A percentile compares a stretch with the other conserved stretches of the same genome.
Evolutionary conservation across 2,888 invertebrate genomes (phyloP).

Genomic region (Erynnis tages): DNA sequence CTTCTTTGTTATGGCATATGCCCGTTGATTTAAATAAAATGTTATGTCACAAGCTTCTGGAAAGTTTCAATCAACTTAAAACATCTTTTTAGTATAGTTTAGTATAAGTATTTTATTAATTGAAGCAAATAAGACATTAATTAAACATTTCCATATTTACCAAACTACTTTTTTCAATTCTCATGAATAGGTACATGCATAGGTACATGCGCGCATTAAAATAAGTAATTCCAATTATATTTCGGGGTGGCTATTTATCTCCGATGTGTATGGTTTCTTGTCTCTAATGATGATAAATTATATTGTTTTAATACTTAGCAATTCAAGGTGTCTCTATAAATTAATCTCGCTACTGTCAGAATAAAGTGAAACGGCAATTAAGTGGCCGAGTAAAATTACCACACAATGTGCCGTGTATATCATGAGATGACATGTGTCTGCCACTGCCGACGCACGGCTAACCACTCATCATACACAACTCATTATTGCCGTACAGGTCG

Average conservation of each 20-base stretch:
- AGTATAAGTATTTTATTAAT: no score
- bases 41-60: no score
- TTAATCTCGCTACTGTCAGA: constrained; percentile 69
- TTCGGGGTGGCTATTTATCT: constrained; percentile 36
- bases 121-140: no score
- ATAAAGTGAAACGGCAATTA: constrained; percentile 74
- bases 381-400: constrained; percentile 70
- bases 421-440: constrained; percentile 68
- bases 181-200: no score
- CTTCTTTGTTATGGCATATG: no score
- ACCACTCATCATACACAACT: constrained; percentile 61
- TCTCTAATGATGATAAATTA: constrained; percentile 71
- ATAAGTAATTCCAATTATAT: constrained; percentile 18
- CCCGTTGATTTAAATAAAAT: no score
- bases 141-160: no score
- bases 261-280: constrained; percentile 45
- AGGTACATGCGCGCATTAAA: no score
- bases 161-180: neutral
- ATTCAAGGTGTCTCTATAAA: constrained; percentile 74
- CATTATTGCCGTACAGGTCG: constrained; percentile 42
- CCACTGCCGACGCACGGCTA: constrained; percentile 49
- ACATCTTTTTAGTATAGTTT: no score
- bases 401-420: constrained; percentile 77
- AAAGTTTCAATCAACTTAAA: no score
- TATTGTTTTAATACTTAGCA: constrained; percentile 58